Base-by-base conservation (phyloP, 2,888 invertebrate genomes). In the Lepidocyrtinus sp. region DNA sequence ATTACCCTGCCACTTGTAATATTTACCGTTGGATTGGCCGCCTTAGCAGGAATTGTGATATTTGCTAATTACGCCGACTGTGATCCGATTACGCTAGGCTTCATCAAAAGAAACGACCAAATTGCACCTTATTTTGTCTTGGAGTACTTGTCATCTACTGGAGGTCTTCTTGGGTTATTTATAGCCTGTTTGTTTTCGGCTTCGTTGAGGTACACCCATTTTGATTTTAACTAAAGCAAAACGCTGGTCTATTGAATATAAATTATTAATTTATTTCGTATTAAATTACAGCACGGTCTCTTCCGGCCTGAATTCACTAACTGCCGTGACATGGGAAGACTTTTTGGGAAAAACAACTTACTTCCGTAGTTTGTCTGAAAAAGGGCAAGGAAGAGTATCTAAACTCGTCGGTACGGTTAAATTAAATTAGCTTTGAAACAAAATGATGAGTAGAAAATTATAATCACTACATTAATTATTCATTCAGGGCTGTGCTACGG, bases 151-250 rank as follows among this genome's bases (percentile, higher is more conserved):
- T 87, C 88, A 2, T 84, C 88, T 45, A 85, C 88, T 21, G 87
- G 87, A 12, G 90, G 90, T 12, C 84, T 90, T 2, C 89, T 90
- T n/a, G 90, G 90, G 0, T 86, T 90, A 21, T 90, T 90, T 85
- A 89, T 90, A 0, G 89, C 90, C 3, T 89, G 89, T 70, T 87
- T 90, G 1, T 90, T 90, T 86, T 89, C 90, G 81, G 90, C 90
- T 5, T 89, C 90, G 17, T 87, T 90, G 55, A 87, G 87, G 87
- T 86, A 27, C 12, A 64, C 19, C 21, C 9, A 15, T 15, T 12
- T 15, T 46, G 15, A 15, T 46, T 15, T 46, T 46, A 46, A 15
- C 9, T n/a, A n/a, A n/a, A n/a, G n/a, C n/a, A n/a, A n/a, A n/a
- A n/a, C n/a, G n/a, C n/a, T n/a, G n/a, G n/a, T n/a, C n/a, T n/a